Evolutionary conservation across 2,797 vertebrate genomes (phyloP), one percentile per base, ranked within the genome.

Genomic region (Bradypodion pumilum): DNA sequence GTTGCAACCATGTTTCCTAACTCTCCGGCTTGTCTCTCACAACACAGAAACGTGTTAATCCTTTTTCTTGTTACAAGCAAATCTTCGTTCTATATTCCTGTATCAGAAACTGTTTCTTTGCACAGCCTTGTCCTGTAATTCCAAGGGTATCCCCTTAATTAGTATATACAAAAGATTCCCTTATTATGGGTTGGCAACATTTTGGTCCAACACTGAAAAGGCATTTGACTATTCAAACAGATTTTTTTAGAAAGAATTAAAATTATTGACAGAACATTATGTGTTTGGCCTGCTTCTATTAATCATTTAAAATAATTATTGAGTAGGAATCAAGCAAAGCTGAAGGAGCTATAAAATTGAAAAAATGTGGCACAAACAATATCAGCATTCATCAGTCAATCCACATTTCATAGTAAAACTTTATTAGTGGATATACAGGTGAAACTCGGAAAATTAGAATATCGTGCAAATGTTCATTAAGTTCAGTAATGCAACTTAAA

Each of bases 91-190:
- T 72, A 56, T 84, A 90, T 52, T n/a, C 65, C 74, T 81, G 49
- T 85, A 85, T 84, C 90, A 89, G 91, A 90, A 87, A 68, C 85
- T 86, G 91, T 85, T 89, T 87, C 90, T 76, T 90, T 88, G 56
- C 88, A 79, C 66, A 88, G 72, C 46, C 56, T 68, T 88, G 65
- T 21, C 60, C 84, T 86, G 83, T 90, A 90, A 91, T 35, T 86
- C 62, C 2, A 9, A 74, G 16, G 37, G 7, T 42, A 40, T 16
- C 27, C 65, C 65, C 65, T n/a, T n/a, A n/a, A n/a, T n/a, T 32
- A 35, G n/a, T 29, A 12, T n/a, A n/a, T 16, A 32, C 5, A 70
- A 69, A 42, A 9, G 7, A 70, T 25, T 42, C 7, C 16, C 37
- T 70, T 40, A 70, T 70, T 70, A 56, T 56, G 52, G 19, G 42